These are phyloP conservation scores for Phaonia tiefii DNA, from an alignment of 2,888 invertebrate species.

Conservation along the genomic window DNA sequence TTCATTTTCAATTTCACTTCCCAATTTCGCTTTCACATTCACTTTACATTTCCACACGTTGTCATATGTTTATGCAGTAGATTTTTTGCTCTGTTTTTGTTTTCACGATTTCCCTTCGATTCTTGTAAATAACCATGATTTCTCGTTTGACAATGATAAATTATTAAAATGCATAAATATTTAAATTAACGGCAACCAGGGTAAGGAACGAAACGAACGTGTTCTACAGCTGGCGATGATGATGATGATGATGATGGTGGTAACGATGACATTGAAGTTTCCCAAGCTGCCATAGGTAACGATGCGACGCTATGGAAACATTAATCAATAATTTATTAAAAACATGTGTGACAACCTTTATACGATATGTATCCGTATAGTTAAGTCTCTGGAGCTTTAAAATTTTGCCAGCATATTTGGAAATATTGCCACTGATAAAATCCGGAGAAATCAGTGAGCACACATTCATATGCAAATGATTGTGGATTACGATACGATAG, in stretches of 20 bases:
- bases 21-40: neutral
- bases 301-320: neutral
- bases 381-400: too few relatives aligned
- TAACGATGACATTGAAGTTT: slow-evolving; percentile 39
- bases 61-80: too few relatives aligned
- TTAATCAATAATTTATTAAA: slow-evolving; percentile 27
- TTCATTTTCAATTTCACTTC: slow-evolving; percentile 9
- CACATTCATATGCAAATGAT: too few relatives aligned
- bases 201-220: neutral
- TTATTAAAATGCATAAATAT: slow-evolving; percentile 55
- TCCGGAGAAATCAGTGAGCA: too few relatives aligned
- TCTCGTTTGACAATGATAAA: slow-evolving; percentile 64
- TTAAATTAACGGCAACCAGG: neutral
- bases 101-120: neutral
- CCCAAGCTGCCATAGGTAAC: slow-evolving; percentile 3
- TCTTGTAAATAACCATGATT: slow-evolving; percentile 55
- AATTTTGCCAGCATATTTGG: too few relatives aligned
- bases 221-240: neutral
- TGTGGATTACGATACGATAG: too few relatives aligned
- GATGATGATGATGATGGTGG: neutral
- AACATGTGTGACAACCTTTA: too few relatives aligned
- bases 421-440: too few relatives aligned
- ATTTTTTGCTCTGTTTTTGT: neutral
- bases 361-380: too few relatives aligned
- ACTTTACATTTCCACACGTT: neutral